Percentiles rank a stretch among this genome's conserved stretches.
Evolutionary conservation across 2,113 vertebrate genomes (phyloP).

Genomic region (Zootoca vivipara): DNA sequence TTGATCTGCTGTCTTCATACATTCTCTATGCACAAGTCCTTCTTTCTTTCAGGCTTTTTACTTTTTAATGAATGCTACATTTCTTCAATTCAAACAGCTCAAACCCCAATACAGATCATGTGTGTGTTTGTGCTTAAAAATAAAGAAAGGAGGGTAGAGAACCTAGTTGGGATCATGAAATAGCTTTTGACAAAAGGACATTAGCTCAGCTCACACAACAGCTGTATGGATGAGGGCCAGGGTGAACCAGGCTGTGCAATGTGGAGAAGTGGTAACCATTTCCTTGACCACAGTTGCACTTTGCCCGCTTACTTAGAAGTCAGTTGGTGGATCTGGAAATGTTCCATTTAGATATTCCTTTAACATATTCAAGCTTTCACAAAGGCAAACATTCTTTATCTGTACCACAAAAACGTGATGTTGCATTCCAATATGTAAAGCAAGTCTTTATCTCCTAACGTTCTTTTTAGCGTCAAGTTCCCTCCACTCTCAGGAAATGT

Average conservation of each 20-base stretch:
- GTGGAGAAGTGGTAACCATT: neutral
- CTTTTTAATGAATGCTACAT: neutral
- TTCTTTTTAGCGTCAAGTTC: neutral
- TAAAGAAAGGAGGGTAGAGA: neutral
- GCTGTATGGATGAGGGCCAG: neutral
- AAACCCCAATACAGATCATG: neutral
- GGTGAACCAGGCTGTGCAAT: neutral
- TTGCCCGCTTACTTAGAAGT: neutral
- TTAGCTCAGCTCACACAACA: neutral
- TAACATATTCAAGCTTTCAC: neutral
- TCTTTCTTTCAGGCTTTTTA: neutral
- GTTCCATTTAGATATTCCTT: neutral
- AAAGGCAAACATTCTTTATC: neutral
- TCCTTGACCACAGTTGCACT: neutral
- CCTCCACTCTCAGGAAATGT: fast-evolving
- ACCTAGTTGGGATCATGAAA: neutral
- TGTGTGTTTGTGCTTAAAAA: neutral
- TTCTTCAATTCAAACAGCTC: neutral
- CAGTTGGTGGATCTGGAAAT: neutral
- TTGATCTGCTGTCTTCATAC: neutral
- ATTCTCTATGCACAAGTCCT: neutral
- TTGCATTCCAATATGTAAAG: neutral
- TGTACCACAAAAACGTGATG: neutral
- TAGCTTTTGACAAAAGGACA: neutral
- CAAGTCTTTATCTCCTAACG: neutral